Evolutionary conservation across 2,113 vertebrate species (phyloP).

Genomic region (Hydropotes inermis): DNA sequence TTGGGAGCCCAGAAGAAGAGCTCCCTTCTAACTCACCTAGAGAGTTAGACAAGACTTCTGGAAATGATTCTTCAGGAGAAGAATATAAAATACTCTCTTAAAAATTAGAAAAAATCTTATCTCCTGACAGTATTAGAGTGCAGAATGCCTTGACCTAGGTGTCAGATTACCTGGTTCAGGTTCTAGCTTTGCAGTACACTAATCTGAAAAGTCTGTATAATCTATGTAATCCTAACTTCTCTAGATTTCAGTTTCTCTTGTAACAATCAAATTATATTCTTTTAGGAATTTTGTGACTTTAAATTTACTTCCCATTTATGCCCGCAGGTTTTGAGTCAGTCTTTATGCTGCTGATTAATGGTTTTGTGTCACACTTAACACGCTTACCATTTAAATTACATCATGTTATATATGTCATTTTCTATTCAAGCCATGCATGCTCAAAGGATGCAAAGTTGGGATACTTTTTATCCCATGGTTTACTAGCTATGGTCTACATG

Average conservation of each 20-base stretch:
- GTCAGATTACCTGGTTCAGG: neutral
- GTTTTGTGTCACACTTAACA: neutral
- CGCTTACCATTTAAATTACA: neutral
- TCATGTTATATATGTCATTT: neutral
- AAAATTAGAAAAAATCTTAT: neutral
- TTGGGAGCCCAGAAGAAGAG: neutral
- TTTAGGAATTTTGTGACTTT: constrained; percentile 1
- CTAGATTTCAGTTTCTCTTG: neutral
- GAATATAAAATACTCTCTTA: neutral
- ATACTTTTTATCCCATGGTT: neutral
- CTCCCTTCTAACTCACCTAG: neutral
- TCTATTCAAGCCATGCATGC: neutral
- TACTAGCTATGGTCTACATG: neutral
- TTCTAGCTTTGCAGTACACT: neutral
- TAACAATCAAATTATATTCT: neutral
- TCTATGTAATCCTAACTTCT: neutral
- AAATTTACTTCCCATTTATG: neutral
- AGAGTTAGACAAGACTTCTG: neutral
- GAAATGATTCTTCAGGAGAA: neutral
- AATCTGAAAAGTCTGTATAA: neutral
- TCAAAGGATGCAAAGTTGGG: neutral
- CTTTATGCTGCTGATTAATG: neutral
- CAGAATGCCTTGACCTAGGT: neutral
- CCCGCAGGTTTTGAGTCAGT: neutral
- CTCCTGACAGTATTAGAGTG: neutral